Evolutionary conservation across 2,113 vertebrate species (phyloP).

Genomic region (Strigops habroptila): DNA sequence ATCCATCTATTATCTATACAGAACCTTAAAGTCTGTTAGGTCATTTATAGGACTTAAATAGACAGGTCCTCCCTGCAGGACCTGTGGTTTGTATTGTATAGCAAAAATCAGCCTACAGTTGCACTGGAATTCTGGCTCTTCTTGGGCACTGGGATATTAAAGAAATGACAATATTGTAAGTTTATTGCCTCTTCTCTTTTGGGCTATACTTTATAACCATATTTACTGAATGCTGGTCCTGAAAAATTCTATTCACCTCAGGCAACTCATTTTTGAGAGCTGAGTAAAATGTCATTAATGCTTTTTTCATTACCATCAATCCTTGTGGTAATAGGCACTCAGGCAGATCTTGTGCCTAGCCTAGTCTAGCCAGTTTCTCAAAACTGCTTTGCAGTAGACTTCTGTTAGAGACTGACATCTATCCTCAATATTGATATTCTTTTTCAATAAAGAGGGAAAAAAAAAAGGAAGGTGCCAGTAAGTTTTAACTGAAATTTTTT

Average conservation of each 20-base stretch:
- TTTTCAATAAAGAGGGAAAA: background rate
- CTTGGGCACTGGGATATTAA: slow-evolving; percentile 9
- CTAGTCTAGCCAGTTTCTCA: background rate
- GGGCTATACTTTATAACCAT: slow-evolving; percentile 34
- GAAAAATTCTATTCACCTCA: slow-evolving; percentile 52
- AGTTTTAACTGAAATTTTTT: background rate
- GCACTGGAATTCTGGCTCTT: slow-evolving; percentile 18
- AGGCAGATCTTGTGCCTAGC: slow-evolving; percentile 1
- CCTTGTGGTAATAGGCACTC: slow-evolving; percentile 16
- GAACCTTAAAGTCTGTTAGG: background rate
- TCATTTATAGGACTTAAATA: slow-evolving; percentile 4
- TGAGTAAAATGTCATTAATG: slow-evolving; percentile 49
- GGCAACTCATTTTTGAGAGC: slow-evolving; percentile 56
- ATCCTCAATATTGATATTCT: background rate
- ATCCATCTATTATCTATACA: slow-evolving; percentile 9
- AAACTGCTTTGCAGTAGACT: background rate
- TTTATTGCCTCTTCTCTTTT: slow-evolving; percentile 33
- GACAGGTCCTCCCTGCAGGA: background rate
- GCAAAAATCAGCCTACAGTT: background rate
- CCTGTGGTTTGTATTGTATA: background rate
- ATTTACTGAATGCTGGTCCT: slow-evolving; percentile 41
- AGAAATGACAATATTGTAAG: slow-evolving; percentile 31
- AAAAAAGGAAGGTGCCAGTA: background rate
- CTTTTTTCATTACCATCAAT: slow-evolving; percentile 58
- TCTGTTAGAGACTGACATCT: background rate